Evolutionary conservation across 2,797 vertebrate species (phyloP).

Genomic region (Eutrigla gurnardus): DNA sequence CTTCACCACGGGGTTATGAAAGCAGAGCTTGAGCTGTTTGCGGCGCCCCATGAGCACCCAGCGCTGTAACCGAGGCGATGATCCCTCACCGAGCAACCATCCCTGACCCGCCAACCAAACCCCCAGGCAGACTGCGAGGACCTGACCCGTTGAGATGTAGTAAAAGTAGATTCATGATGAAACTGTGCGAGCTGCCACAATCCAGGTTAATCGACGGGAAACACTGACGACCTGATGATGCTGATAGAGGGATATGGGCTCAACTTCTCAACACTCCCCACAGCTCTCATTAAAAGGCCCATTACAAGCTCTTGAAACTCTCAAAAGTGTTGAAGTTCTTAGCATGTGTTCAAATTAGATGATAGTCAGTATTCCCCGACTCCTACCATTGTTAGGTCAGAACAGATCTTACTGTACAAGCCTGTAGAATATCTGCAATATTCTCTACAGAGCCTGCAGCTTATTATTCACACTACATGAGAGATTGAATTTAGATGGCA

Average conservation of each 20-base stretch:
- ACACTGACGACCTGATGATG: not conserved
- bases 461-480: constrained; percentile 38
- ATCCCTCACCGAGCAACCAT: too few species aligned
- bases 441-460: not conserved
- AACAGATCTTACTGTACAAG: constrained; percentile 1
- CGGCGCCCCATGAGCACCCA: too few species aligned
- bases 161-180: not conserved
- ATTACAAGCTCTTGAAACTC: not conserved
- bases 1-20: too few species aligned
- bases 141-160: too few species aligned
- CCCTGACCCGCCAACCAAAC: too few species aligned
- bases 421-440: not conserved
- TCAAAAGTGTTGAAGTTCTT: not conserved
- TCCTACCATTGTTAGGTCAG: constrained; percentile 1
- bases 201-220: not conserved
- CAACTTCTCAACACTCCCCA: too few species aligned
- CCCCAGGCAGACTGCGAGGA: not conserved
- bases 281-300: not conserved
- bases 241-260: too few species aligned
- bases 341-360: constrained; percentile 6
- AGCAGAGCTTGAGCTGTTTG: too few species aligned
- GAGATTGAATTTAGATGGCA: constrained; percentile 38
- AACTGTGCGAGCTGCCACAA: not conserved
- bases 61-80: too few species aligned
- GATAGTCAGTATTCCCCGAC: not conserved